A percentile compares a stretch with the other conserved stretches of the same genome.
These are phyloP conservation scores for Agrochola litura DNA, from an alignment of 2,888 invertebrate genomes.

Conservation along the genomic window DNA sequence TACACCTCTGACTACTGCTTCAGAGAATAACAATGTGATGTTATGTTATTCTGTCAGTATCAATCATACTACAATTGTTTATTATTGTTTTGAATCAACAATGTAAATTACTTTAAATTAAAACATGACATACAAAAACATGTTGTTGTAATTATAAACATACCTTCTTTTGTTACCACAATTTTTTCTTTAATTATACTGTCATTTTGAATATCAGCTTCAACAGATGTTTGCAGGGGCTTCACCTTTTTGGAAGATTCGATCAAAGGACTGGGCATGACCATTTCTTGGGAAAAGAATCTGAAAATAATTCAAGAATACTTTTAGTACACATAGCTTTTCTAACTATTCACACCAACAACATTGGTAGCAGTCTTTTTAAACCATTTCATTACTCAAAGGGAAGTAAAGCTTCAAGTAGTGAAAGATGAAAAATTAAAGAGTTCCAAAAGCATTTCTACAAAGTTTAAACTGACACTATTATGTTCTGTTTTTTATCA, in stretches of 20 bases:
- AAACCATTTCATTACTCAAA: background rate
- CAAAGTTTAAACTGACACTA: background rate
- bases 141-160: constrained; percentile 55
- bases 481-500: too few relatives aligned
- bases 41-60: constrained; percentile 9
- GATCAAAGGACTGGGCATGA: constrained; percentile 90
- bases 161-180: constrained; percentile 81
- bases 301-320: constrained; percentile 70
- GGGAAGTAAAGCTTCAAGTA: background rate
- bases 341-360: background rate
- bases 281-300: constrained; percentile 91
- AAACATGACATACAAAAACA: constrained; percentile 16
- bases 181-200: constrained; percentile 73
- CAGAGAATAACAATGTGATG: background rate
- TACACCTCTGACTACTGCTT: background rate
- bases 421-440: background rate
- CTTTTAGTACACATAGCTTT: background rate
- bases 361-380: background rate
- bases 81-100: constrained; percentile 12
- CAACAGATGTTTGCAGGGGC: constrained; percentile 74
- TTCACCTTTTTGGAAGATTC: constrained; percentile 85
- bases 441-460: background rate
- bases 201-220: constrained; percentile 74
- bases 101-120: constrained; percentile 7
- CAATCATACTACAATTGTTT: constrained; percentile 8